Percentiles rank a stretch among this genome's conserved stretches.
Conservation (phyloP, 2,113 vertebrate genomes). For the Proterorhinus semilunaris region DNA sequence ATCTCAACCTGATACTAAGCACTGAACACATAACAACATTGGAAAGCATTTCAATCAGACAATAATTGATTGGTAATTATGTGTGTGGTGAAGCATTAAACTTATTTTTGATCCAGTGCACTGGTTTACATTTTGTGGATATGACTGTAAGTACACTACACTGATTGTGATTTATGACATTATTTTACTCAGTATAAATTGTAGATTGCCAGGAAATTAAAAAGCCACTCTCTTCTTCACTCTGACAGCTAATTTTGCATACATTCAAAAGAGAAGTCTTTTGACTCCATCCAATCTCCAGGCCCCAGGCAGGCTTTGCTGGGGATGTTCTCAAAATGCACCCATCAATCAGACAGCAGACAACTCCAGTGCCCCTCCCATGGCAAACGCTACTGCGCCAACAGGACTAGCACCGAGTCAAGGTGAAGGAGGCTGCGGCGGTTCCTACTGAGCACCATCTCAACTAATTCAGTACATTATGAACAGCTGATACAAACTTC, state of each 20-base stretch:
- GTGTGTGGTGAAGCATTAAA: too few species aligned
- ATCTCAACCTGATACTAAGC: not conserved
- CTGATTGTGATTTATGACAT: slow-evolving; percentile 9
- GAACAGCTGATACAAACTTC: not conserved
- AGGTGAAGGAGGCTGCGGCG: slow-evolving; percentile 61
- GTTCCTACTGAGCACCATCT: slow-evolving; percentile 41
- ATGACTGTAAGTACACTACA: not conserved
- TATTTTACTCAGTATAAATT: not conserved
- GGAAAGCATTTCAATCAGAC: not conserved
- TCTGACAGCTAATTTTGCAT: slow-evolving; percentile 39
- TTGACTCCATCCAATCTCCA: slow-evolving; percentile 54
- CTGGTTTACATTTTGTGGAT: too few species aligned
- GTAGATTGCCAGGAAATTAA: not conserved
- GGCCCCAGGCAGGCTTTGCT: slow-evolving; percentile 58
- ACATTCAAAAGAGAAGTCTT: slow-evolving; percentile 24
- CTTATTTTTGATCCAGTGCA: too few species aligned
- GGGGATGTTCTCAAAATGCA: slow-evolving; percentile 68
- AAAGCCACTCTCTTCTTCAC: not conserved
- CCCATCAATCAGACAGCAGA: slow-evolving; percentile 66
- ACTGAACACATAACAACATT: not conserved
- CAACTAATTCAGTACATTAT: slow-evolving; percentile 33
- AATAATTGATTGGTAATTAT: not conserved
- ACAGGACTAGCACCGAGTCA: slow-evolving; percentile 44
- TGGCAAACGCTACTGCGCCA: slow-evolving; percentile 6
- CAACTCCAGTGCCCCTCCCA: slow-evolving; percentile 32